Conservation (phyloP, 2,113 vertebrate species). For the Peromyscus polionotus region DNA sequence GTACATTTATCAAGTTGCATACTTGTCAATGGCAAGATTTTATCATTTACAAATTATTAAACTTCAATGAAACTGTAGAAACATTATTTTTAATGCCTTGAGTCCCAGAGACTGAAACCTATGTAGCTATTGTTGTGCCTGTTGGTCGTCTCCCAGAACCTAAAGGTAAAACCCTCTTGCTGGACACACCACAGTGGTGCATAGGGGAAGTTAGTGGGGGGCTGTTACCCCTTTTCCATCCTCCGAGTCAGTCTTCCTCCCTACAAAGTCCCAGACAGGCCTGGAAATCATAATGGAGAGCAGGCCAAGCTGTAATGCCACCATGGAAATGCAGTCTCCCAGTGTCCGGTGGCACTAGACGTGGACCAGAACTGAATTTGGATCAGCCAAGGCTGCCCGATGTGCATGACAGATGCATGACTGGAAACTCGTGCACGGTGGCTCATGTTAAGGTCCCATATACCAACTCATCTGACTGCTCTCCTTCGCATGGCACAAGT, state of each 20-base stretch:
- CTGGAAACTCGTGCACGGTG: background rate
- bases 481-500: background rate
- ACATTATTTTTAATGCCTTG: background rate
- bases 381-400: background rate
- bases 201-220: background rate
- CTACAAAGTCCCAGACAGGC: background rate
- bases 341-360: background rate
- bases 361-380: background rate
- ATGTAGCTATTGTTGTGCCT: background rate
- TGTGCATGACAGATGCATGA: background rate
- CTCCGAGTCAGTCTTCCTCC: background rate
- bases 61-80: background rate
- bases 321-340: background rate
- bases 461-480: background rate
- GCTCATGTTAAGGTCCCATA: background rate
- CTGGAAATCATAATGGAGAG: background rate
- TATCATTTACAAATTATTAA: background rate
- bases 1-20: conserved; percentile 15
- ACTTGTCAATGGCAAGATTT: conserved; percentile 19
- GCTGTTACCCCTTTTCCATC: background rate
- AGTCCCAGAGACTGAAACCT: background rate
- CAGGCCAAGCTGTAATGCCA: background rate
- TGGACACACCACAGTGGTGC: background rate
- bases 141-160: background rate
- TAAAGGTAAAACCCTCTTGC: background rate